Evolutionary conservation across 2,797 vertebrate genomes (phyloP).

Genomic region (Anomalospiza imberbis): DNA sequence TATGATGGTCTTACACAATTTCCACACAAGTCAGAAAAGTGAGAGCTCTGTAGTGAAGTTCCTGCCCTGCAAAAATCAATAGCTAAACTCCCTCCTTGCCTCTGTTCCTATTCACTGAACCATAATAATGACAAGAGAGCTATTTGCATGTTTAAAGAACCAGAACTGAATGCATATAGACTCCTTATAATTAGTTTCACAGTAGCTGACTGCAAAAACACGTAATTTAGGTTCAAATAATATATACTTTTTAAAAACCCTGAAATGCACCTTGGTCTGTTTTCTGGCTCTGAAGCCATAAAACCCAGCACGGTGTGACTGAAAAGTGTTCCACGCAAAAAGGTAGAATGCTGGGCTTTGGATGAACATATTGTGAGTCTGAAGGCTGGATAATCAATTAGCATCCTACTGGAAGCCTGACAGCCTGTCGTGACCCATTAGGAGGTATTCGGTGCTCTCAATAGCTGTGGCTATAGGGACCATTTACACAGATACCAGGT

Average conservation of each 20-base stretch:
- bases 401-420: conserved; percentile 51
- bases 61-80: conserved; percentile 35
- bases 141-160: conserved; percentile 64
- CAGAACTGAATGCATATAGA: conserved; percentile 43
- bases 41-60: conserved; percentile 11
- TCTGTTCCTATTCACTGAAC: conserved; percentile 50
- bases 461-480: conserved; percentile 26
- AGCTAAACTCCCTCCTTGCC: conserved; percentile 32
- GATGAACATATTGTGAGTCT: conserved; percentile 35
- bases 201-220: conserved; percentile 37
- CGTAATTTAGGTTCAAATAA: conserved; percentile 12
- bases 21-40: conserved; percentile 16
- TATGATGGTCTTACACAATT: neutral
- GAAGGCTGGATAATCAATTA: conserved; percentile 63
- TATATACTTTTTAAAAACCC: conserved; percentile 1
- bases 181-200: conserved; percentile 55
- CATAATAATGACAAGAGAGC: conserved; percentile 49
- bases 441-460: conserved; percentile 23
- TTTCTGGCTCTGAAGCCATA: neutral
- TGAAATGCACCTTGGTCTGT: neutral
- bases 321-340: neutral
- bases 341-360: conserved; percentile 31
- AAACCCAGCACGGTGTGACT: neutral
- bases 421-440: conserved; percentile 42
- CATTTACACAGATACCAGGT: conserved; percentile 63